Conservation (phyloP, 1,140 invertebrate species). For the Phocides pigmalion region DNA sequence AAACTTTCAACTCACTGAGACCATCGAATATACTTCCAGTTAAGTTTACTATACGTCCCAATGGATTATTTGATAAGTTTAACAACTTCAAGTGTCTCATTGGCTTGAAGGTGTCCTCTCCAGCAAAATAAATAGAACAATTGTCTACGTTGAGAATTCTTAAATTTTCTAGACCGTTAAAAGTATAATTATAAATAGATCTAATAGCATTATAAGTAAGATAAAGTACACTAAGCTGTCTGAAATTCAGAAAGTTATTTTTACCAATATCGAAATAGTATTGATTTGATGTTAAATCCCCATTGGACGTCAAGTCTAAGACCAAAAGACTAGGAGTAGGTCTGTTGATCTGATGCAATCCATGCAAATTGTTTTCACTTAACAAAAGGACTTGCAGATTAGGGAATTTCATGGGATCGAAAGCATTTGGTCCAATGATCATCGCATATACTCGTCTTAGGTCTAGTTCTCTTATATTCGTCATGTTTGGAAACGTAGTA, state of each 20-base stretch:
- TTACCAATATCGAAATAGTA: slow-evolving; percentile 76
- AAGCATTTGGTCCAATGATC: slow-evolving; percentile 59
- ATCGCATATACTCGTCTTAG: slow-evolving; percentile 71
- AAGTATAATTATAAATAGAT: slow-evolving; percentile 74
- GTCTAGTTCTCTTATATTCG: slow-evolving; percentile 79
- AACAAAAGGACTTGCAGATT: slow-evolving; percentile 78
- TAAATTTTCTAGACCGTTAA: slow-evolving; percentile 76
- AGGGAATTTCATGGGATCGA: slow-evolving; percentile 68
- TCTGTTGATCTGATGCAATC: slow-evolving; percentile 72
- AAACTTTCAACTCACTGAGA: slow-evolving; percentile 75
- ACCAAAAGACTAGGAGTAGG: slow-evolving; percentile 70
- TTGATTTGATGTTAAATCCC: slow-evolving; percentile 53
- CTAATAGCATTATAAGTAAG: slow-evolving; percentile 79
- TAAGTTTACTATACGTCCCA: slow-evolving; percentile 64
- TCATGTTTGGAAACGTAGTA: slow-evolving; percentile 81
- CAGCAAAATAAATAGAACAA: slow-evolving; percentile 76
- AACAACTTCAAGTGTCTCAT: slow-evolving; percentile 75
- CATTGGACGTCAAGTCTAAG: slow-evolving; percentile 81
- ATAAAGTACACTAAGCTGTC: slow-evolving; percentile 63
- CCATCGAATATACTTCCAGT: slow-evolving; percentile 73
- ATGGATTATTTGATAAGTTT: slow-evolving; percentile 83
- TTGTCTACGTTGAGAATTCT: slow-evolving; percentile 80
- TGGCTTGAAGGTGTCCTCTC: slow-evolving; percentile 67
- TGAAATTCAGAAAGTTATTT: slow-evolving; percentile 60
- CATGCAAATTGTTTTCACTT: slow-evolving; percentile 78